Evolutionary conservation across 2,888 invertebrate genomes (phyloP), one percentile per base, ranked within the genome.

Genomic region (Eristalis intricaria): DNA sequence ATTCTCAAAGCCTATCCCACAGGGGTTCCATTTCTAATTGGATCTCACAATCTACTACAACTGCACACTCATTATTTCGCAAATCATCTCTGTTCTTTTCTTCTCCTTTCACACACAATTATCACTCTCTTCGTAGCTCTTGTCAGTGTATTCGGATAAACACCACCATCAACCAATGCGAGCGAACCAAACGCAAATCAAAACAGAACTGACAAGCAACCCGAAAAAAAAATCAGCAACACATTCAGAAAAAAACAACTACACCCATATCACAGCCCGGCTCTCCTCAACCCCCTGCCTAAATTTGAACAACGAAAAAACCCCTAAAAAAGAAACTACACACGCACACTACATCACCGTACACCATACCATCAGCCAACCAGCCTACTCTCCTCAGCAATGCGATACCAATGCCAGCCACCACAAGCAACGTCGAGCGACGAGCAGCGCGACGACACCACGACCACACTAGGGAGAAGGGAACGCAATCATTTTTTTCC

Each of bases 321-420:
- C 11, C 40, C 56, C 84, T 84, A 69, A 86, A 74, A 82, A 82
- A 82, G 82, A 86, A 85, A 73, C 78, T 77, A 56, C 77, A 75
- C 75, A 86, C 66, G 38, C 43, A 78, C 64, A 78, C 66, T 77
- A 65, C 74, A 78, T 43, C 40, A 80, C 78, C 70, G 70, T 74
- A 60, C 5, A 8, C 13, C 56, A 60, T 65, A 63, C 60, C 19
- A 35, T 60, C 60, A 26, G 26, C 60, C 77, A 74, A 38, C 70
- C 70, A 69, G 66, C 76, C 79, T 56, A 61, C 50, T 50, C 19
- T 50, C 50, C 50, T 50, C 50, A 8, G 50, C 50, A 50, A 50
- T 50, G 50, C 50, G 50, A 50, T 50, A 50, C 50, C 50, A 50
- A 50, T 50, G 50, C 70, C 69, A 69, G 66, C 76, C 80, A 13